Conservation (phyloP, 1,140 invertebrate species). For the Drepana arcuata region DNA sequence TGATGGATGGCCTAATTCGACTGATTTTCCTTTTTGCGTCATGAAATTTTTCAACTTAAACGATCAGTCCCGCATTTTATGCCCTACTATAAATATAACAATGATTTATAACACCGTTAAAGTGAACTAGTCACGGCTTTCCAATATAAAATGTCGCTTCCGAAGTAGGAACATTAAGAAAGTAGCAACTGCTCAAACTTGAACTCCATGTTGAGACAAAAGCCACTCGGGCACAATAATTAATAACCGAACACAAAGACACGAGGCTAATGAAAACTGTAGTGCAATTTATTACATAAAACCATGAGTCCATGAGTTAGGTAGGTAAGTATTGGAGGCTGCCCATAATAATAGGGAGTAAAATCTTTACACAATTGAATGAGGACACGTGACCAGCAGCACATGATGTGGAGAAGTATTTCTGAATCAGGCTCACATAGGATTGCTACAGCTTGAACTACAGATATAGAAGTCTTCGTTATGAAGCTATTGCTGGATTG, state of each 20-base stretch:
- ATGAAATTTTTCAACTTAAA: conserved; percentile 49
- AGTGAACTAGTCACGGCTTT: conserved; percentile 12
- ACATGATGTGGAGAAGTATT: too few species aligned
- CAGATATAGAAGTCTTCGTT: too few species aligned
- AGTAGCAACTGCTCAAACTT: conserved; percentile 18
- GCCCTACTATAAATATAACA: conserved; percentile 27
- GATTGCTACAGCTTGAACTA: too few species aligned
- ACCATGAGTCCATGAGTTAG: too few species aligned
- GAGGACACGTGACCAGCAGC: too few species aligned
- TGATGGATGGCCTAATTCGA: conserved; percentile 43
- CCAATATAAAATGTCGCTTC: conserved; percentile 11
- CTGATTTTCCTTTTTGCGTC: conserved; percentile 38
- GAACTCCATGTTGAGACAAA: conserved; percentile 24
- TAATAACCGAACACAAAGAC: conserved; percentile 32
- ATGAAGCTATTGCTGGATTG: too few species aligned
- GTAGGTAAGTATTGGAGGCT: too few species aligned
- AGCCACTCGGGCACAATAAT: conserved; percentile 24
- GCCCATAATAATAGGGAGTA: too few species aligned
- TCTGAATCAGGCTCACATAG: too few species aligned
- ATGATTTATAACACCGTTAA: conserved; percentile 30
- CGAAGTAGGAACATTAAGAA: conserved; percentile 9
- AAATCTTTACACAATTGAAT: too few species aligned
- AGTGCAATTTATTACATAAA: conserved; percentile 17
- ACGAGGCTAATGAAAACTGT: conserved; percentile 20
- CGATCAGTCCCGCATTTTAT: conserved; percentile 39